These are phyloP conservation scores for Nyctereutes procyonoides DNA, from an alignment of 2,113 vertebrate genomes.

Conservation along the genomic window DNA sequence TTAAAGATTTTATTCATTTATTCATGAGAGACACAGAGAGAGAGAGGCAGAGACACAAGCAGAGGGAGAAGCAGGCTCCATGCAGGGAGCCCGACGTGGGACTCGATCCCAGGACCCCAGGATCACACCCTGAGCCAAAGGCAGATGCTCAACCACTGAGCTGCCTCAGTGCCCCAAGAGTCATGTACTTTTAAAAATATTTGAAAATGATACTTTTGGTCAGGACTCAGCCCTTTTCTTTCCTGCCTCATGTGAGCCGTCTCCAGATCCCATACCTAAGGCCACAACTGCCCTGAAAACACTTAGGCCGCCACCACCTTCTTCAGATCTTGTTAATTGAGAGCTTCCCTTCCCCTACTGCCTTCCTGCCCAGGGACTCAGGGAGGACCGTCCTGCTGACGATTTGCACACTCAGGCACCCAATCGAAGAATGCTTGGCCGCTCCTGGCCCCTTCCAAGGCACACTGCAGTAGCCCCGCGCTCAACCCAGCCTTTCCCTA, in stretches of 20 bases:
- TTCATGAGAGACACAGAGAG: too few relatives aligned
- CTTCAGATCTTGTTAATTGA: neutral
- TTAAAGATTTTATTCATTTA: too few relatives aligned
- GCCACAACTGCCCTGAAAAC: fast-evolving
- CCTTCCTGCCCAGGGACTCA: neutral
- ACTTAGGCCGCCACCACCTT: neutral
- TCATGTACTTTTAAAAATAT: neutral
- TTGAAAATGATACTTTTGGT: neutral
- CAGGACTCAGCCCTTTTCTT: neutral
- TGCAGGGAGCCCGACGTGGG: too few relatives aligned
- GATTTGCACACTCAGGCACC: neutral
- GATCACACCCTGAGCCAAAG: too few relatives aligned
- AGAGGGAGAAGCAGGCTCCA: too few relatives aligned
- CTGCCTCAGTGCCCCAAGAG: neutral
- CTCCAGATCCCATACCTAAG: neutral
- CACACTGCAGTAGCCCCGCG: neutral
- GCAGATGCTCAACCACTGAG: too few relatives aligned
- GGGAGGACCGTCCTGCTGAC: neutral
- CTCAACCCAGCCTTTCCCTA: fast-evolving
- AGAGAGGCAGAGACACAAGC: too few relatives aligned
- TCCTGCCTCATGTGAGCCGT: neutral
- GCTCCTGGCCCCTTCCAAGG: neutral
- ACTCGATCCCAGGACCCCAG: too few relatives aligned
- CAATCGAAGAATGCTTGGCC: neutral
- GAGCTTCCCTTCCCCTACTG: neutral